These are phyloP conservation scores for Drosophila mercatorum DNA, from an alignment of 2,888 invertebrate species.

Conservation along the genomic window DNA sequence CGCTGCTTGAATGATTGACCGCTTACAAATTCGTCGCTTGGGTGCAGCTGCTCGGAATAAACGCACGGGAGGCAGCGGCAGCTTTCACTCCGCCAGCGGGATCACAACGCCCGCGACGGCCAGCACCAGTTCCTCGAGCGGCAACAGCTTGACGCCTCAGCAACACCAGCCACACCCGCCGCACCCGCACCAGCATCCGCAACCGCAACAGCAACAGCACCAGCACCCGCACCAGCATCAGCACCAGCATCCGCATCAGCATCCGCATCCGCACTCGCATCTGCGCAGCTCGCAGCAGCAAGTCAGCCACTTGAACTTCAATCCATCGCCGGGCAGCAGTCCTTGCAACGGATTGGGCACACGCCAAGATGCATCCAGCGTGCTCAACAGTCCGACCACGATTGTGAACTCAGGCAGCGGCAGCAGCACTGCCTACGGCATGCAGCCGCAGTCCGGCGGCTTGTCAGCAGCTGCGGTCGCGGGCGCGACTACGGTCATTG, in stretches of 20 bases:
- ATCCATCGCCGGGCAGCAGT: conserved; percentile 70
- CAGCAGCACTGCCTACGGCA: conserved; percentile 72
- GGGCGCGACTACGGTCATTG: conserved; percentile 14
- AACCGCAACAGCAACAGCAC: conserved; percentile 47
- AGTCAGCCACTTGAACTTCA: conserved; percentile 72
- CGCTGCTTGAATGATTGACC: conserved; percentile 82
- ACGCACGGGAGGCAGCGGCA: conserved; percentile 61
- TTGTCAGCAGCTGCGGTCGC: conserved; percentile 25
- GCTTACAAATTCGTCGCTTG: conserved; percentile 81
- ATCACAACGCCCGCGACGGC: conserved; percentile 69
- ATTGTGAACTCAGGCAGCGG: conserved; percentile 79
- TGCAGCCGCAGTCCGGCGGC: conserved; percentile 61
- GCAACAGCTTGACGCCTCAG: conserved; percentile 67
- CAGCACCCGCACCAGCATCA: conserved; percentile 40
- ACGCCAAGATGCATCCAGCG: conserved; percentile 73
- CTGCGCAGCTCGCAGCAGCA: conserved; percentile 48
- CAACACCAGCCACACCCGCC: conserved; percentile 34
- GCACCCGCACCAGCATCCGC: conserved; percentile 58
- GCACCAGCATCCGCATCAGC: background rate
- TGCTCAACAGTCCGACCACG: conserved; percentile 77
- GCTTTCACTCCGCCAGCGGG: conserved; percentile 63
- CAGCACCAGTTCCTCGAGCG: conserved; percentile 78
- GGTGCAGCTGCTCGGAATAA: conserved; percentile 79
- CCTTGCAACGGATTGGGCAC: conserved; percentile 64
- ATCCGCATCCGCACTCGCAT: conserved; percentile 38